Evolutionary conservation across 2,113 vertebrate species (phyloP), one percentile per base, ranked within the genome.

Genomic region (Toxotes chatareus): DNA sequence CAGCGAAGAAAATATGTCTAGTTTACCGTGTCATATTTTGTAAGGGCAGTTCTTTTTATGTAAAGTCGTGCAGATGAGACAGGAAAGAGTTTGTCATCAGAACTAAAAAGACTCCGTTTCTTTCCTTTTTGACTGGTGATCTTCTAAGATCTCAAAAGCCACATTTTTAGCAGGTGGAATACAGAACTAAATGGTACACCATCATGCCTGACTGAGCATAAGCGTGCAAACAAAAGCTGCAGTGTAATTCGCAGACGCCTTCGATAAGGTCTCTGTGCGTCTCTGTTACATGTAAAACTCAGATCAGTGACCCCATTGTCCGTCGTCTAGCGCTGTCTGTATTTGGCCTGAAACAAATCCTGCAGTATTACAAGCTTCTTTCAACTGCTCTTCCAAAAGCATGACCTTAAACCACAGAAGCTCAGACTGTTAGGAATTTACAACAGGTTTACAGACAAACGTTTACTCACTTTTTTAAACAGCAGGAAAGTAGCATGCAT

Each of bases 221-320:
- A 75, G 61, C 72, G 46, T 42, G 66, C 53, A 73, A 80, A 89
- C 89, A 88, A 46, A 63, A 76, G 79, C 68, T 17, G 16, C 72
- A 62, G 74, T 88, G 91, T 91, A 83, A 72, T 69, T 84, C 68
- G 3, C 53, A 1, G 63, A 66, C 78, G 70, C 72, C 56, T 80
- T 78, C n/a, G 77, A 88, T 90, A 86, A 82, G 47, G 81, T 73
- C 68, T 79, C 55, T 65, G 23, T 75, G 77, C 80, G 76, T 89
- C 89, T 93, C 80, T 81, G 79, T 84, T 93, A 87, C 89, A 84
- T 38, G 81, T 76, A 79, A 86, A 88, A 63, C 76, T 76, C 60
- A 73, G 79, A 88, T 91, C 90, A 92, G 75, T 93, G 89, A 92
- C 81, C 86, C 82, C 85, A 82, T 87, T 92, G 87, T 93, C 77